Conservation (phyloP, 2,888 invertebrate species). For the Sesia bembeciformis region DNA sequence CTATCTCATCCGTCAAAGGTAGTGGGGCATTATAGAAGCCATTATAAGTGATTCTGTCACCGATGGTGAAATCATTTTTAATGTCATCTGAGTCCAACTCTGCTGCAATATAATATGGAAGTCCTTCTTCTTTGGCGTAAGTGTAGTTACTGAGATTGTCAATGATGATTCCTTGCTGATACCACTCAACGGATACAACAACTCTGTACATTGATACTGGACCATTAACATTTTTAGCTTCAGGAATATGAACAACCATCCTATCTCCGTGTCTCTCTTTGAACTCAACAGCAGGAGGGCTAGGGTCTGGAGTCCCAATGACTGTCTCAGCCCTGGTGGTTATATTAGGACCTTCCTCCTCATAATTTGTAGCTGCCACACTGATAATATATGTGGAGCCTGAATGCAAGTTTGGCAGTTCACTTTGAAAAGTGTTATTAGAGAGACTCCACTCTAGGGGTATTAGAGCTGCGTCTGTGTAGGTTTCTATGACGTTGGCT, state of each 20-base stretch:
- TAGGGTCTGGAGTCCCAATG: constrained; percentile 81
- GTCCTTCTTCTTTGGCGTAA: constrained; percentile 78
- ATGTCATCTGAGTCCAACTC: constrained; percentile 81
- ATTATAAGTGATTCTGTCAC: constrained; percentile 83
- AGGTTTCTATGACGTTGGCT: constrained; percentile 73
- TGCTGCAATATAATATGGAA: constrained; percentile 88
- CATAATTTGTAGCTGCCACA: constrained; percentile 77
- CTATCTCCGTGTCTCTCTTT: constrained; percentile 74
- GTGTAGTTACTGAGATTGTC: constrained; percentile 78
- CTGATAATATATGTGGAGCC: constrained; percentile 85
- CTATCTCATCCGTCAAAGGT: constrained; percentile 74
- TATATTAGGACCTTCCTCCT: constrained; percentile 74
- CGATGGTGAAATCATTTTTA: constrained; percentile 81
- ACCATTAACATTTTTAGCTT: constrained; percentile 83
- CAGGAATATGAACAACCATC: constrained; percentile 79
- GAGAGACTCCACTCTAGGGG: constrained; percentile 75
- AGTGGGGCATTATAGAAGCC: constrained; percentile 86
- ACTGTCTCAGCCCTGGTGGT: constrained; percentile 77
- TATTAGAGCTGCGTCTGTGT: constrained; percentile 61
- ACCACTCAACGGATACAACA: constrained; percentile 80
- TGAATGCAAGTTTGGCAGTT: constrained; percentile 79
- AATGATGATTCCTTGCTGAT: constrained; percentile 76
- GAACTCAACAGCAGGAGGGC: constrained; percentile 80
- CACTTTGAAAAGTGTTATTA: constrained; percentile 72
- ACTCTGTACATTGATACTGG: constrained; percentile 84